Percentiles rank a stretch among this genome's conserved stretches.
Evolutionary conservation across 1,140 invertebrate species (phyloP).

Genomic region (Protaetia brevitarsis): DNA sequence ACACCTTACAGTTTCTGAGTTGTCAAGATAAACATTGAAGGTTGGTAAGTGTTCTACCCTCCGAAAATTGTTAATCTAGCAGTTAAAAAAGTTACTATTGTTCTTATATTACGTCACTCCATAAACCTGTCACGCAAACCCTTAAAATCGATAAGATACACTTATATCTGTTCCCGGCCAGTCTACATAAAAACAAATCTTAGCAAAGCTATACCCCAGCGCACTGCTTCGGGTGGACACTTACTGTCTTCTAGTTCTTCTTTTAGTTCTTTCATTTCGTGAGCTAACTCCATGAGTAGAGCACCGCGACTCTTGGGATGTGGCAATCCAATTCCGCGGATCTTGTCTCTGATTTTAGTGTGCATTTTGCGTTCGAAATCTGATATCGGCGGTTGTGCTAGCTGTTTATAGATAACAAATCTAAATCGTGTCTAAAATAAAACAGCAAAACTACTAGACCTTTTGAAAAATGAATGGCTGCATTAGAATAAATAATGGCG

Average conservation of each 20-base stretch:
- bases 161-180: too few species aligned
- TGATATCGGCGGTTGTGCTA: constrained; percentile 74
- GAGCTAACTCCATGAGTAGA: constrained; percentile 77
- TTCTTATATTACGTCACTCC: too few species aligned
- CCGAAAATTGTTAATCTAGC: too few species aligned
- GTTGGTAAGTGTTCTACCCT: too few species aligned
- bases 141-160: too few species aligned
- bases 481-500: constrained; percentile 89
- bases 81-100: too few species aligned
- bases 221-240: constrained; percentile 32
- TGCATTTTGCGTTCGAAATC: constrained; percentile 91
- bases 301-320: constrained; percentile 79
- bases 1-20: too few species aligned
- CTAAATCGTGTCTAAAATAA: constrained; percentile 26
- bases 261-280: constrained; percentile 79
- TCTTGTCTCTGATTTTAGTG: constrained; percentile 79
- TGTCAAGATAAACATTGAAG: too few species aligned
- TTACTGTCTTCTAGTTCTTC: constrained; percentile 66
- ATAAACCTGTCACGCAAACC: too few species aligned
- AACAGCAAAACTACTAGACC: constrained; percentile 49
- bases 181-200: too few species aligned
- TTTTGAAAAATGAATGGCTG: constrained; percentile 90
- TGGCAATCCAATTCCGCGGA: constrained; percentile 73
- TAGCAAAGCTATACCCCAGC: too few species aligned
- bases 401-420: constrained; percentile 52